Base-by-base conservation (phyloP, 2,888 invertebrate genomes). In the Myathropa florea region DNA sequence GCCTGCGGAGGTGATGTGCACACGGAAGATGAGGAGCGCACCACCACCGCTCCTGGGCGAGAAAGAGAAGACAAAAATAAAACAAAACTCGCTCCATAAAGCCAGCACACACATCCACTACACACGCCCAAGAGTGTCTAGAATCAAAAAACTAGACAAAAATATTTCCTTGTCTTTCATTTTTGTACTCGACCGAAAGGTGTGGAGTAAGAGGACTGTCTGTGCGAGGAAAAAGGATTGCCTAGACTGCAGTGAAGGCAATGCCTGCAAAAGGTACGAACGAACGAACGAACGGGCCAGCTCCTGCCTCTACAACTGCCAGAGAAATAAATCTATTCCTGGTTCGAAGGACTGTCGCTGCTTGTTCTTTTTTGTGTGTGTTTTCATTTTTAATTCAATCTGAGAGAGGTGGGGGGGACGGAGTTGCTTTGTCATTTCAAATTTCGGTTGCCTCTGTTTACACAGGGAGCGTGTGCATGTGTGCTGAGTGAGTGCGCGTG, bases 321-420 rank as follows among this genome's bases (percentile, higher is more conserved):
- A 65, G 59, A 65, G 21, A 63, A 72, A 79, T 65, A 63, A 80
- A 80, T 80, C 80, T 73, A 80, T 80, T 79, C 78, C 79, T 71
- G 79, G 71, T 72, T 68, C n/a, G 36, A 46, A 73, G 68, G 26
- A 83, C 30, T 61, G 30, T 63, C 28, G 28, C 61, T 71, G 28
- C 61, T 71, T 59, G 33, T 33, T 55, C n/a, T n/a, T 33, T 71
- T 36, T 39, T 75, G 57, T 23, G 57, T 46, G 46, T 18, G 18
- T 18, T 39, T 39, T n/a, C 6, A 4, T 39, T 39, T 63, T 65
- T 21, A 3, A 14, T 55, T 46, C 12, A 57, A 36, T 73, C 63
- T 61, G 21, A 0, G 28, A 14, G 60, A 21, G 55, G 26, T 59
- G 59, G 28, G 24, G 12, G 60, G 28, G 14, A 14, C 30, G 30